Base-by-base conservation (phyloP, 2,888 invertebrate species). In the Agrotis ipsilon region DNA sequence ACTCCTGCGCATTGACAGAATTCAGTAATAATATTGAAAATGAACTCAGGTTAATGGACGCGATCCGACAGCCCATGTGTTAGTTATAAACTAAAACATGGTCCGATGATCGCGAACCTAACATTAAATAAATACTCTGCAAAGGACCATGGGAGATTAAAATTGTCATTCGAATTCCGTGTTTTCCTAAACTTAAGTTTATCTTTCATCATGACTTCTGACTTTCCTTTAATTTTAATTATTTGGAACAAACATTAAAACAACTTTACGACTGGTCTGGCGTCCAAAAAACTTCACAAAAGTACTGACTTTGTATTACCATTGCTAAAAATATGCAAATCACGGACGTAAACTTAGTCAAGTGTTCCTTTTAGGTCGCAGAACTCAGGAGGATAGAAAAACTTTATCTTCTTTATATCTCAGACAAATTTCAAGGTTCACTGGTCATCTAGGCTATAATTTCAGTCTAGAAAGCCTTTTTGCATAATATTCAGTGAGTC, bases 241-340 rank as follows among this genome's bases (percentile, higher is more conserved):
- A 69, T 69, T 79, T 46, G 24, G 9, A 52, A 66, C 39, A 66
- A 63, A 72, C 69, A 76, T 71, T 61, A 87, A 83, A 83, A 81
- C 72, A 78, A 65, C 73, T 86, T 88, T 82, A 86, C 77, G 75
- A 66, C 70, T 48, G 27, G 43, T 69, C 60, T 81, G 86, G 82
- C 86, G 86, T 81, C 82, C 74, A 83, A 78, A 55, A 62, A 57
- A 60, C 43, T 58, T 66, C 49, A 3, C 21, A 60, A 55, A 61
- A 75, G 60, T 55, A 54, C 68, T 55, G 46, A 54, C 60, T 68
- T 63, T 55, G 58, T 72, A 39, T 39, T 39, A 39, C 32, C 32
- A 74, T 65, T 68, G 76, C 85, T 83, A 80, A 81, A 73, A 79
- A 77, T 85, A 90, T 89, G 90, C 84, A 89, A 91, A 91, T 90